A percentile compares a stretch with the other conserved stretches of the same genome.
phyloP scores from a whole-genome alignment of 2,888 invertebrate species.

The Octodonta nipae region DNA sequence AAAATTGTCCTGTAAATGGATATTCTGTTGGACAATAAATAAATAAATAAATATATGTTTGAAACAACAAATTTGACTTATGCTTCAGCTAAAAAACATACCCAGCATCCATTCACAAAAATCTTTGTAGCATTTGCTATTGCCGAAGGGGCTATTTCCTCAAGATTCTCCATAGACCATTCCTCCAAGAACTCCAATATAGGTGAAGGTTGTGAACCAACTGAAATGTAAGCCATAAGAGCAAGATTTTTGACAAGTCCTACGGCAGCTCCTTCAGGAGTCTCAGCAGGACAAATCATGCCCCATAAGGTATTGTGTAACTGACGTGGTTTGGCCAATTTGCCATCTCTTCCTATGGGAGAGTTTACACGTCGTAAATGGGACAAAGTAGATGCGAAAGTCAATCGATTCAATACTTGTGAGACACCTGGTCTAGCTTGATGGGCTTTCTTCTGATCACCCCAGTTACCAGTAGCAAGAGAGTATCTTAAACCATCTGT shows the following conservation, averaged over 20 bases:
- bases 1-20: no score
- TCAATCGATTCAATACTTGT: conserved; percentile 93
- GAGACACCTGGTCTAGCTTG: conserved; percentile 93
- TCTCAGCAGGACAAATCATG: conserved; percentile 99
- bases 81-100: conserved; percentile 22
- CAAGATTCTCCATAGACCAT: conserved; percentile 99
- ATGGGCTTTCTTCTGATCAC: conserved; percentile 99
- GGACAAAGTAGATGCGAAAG: conserved; percentile 95
- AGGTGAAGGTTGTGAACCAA: conserved; percentile 97
- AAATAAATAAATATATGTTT: not conserved
- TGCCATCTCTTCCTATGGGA: conserved; percentile 94
- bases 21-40: not conserved
- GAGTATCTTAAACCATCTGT: conserved; percentile 97
- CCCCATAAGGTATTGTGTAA: conserved; percentile 99
- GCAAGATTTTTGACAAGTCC: conserved; percentile 98
- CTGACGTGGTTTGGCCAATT: conserved; percentile 96
- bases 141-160: conserved; percentile 98
- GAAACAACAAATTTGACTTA: not conserved
- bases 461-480: conserved; percentile 99
- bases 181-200: conserved; percentile 99
- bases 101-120: conserved; percentile 99
- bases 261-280: conserved; percentile 93
- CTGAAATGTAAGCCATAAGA: conserved; percentile 98
- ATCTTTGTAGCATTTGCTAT: conserved; percentile 99
- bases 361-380: conserved; percentile 97